Conservation (phyloP, 2,888 invertebrate species). For the Erannis defoliaria region DNA sequence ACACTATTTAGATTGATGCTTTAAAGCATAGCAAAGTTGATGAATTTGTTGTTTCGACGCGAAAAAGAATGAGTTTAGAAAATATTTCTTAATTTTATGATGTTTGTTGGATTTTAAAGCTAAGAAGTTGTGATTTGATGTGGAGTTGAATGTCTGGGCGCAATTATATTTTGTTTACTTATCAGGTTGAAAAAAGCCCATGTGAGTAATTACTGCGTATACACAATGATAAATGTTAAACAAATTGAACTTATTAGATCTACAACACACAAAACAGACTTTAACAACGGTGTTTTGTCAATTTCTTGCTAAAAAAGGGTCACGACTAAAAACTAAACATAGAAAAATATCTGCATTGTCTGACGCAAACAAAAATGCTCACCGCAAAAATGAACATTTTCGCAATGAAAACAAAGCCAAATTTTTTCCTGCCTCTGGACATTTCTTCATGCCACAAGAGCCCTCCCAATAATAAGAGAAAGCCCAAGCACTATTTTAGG, state of each 20-base stretch:
- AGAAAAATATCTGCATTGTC: no score
- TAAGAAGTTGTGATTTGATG: neutral
- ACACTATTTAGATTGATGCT: constrained; percentile 48
- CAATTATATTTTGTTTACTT: neutral
- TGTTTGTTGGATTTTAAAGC: neutral
- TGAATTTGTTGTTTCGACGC: constrained; percentile 40
- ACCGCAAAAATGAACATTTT: neutral
- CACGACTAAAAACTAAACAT: neutral
- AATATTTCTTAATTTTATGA: constrained; percentile 32
- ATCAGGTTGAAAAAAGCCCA: neutral
- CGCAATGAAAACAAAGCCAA: constrained; percentile 2
- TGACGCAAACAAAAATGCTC: neutral
- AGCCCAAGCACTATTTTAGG: constrained; percentile 42
- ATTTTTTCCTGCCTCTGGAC: constrained; percentile 14
- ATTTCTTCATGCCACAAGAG: constrained; percentile 23
- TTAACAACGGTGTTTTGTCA: neutral
- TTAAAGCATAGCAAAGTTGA: constrained; percentile 42
- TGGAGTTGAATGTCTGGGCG: neutral
- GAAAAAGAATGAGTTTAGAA: constrained; percentile 34
- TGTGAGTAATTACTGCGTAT: neutral
- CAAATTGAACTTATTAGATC: no score
- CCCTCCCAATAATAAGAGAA: constrained; percentile 37
- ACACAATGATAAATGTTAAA: no score
- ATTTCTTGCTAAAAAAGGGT: neutral
- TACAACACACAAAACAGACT: no score